Conservation (phyloP, 1,140 invertebrate species). For the Lordiphosa stackelbergi region DNA sequence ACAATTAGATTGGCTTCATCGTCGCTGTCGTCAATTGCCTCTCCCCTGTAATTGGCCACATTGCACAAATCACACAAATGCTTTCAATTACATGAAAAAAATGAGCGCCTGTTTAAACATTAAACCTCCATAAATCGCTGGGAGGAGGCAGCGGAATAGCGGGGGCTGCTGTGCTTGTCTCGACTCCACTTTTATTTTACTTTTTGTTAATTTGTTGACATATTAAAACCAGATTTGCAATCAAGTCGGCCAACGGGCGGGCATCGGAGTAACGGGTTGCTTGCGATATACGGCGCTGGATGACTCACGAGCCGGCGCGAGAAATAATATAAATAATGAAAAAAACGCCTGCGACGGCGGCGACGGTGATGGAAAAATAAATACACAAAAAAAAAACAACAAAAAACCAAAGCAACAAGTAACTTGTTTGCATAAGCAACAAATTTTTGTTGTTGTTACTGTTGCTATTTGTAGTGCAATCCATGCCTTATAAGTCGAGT, state of each 20-base stretch:
- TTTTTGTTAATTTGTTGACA: conserved; percentile 70
- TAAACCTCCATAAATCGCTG: conserved; percentile 39
- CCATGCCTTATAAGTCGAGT: conserved; percentile 14
- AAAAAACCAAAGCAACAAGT: conserved; percentile 18
- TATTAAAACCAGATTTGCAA: conserved; percentile 75
- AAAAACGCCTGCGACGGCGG: conserved; percentile 51
- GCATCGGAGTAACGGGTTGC: conserved; percentile 8
- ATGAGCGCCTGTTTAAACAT: conserved; percentile 61
- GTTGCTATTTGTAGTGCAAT: conserved; percentile 28
- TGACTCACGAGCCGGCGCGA: conserved; percentile 66
- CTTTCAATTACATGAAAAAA: conserved; percentile 67
- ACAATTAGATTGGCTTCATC: conserved; percentile 41
- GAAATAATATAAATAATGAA: conserved; percentile 63
- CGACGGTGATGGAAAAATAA: conserved; percentile 41
- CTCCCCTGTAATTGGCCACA: conserved; percentile 55
- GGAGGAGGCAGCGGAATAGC: not conserved
- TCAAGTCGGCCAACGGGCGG: conserved; percentile 46
- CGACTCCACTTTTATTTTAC: conserved; percentile 20
- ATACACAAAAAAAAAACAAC: conserved; percentile 26
- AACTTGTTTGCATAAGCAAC: conserved; percentile 66
- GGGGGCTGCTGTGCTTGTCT: conserved; percentile 23
- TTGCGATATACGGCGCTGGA: conserved; percentile 18
- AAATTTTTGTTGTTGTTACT: conserved; percentile 32
- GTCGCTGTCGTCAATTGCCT: conserved; percentile 5
- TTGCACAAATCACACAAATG: conserved; percentile 74